A percentile compares a stretch with the other conserved stretches of the same genome.
phyloP scores from a whole-genome alignment of 2,888 invertebrate species.

The Trissoscelio sp. region DNA sequence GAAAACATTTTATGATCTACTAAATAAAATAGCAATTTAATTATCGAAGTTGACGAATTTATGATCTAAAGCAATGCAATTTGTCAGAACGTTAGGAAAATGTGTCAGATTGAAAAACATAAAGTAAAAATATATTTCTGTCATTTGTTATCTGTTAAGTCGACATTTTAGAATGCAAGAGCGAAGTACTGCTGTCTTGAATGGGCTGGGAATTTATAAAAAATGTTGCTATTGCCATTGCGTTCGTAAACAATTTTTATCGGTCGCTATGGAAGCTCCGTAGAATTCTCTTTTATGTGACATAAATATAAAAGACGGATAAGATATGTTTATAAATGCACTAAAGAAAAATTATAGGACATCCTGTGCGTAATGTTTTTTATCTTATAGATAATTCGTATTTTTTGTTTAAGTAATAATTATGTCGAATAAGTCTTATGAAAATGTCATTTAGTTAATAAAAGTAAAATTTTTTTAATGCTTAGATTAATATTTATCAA shows the following conservation, averaged over 20 bases:
- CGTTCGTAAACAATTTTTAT: slow-evolving; percentile 58
- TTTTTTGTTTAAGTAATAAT: neutral
- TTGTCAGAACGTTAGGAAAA: slow-evolving; percentile 12
- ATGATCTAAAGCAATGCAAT: neutral
- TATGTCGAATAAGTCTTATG: no score
- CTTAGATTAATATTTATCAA: no score
- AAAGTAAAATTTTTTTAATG: no score
- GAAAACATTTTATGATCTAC: neutral
- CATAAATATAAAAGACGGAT: slow-evolving; percentile 44
- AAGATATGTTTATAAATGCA: slow-evolving; percentile 44
- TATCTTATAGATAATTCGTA: neutral
- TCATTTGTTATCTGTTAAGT: slow-evolving; percentile 50
- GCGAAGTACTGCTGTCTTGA: slow-evolving; percentile 9
- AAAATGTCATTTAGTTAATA: no score
- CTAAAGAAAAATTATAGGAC: slow-evolving; percentile 14
- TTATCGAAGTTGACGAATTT: slow-evolving; percentile 15
- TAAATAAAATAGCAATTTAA: no score
- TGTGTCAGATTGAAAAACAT: slow-evolving; percentile 39
- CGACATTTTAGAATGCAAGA: slow-evolving; percentile 44
- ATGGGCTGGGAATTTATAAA: slow-evolving; percentile 43
- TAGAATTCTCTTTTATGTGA: slow-evolving; percentile 34
- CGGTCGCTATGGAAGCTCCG: slow-evolving; percentile 16
- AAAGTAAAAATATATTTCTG: slow-evolving; percentile 33
- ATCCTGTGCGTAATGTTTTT: neutral
- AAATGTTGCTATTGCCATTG: slow-evolving; percentile 36